Evolutionary conservation across 1,140 invertebrate species (phyloP), one percentile per base, ranked within the genome.

Genomic region (Dermatophagoides farinae): DNA sequence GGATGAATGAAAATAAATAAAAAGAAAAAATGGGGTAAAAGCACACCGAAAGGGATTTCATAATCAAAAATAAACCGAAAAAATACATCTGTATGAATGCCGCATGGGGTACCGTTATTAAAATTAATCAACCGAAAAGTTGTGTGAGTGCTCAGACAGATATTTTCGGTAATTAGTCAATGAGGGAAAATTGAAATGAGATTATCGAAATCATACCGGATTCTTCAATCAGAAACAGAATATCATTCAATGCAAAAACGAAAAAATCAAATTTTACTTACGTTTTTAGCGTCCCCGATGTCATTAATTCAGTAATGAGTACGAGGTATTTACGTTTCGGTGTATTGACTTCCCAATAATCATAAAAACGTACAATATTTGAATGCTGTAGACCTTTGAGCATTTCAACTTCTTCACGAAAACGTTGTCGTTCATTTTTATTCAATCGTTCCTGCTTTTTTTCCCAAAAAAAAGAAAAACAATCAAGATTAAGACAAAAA

Each of bases 301-400:
- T 89, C 95, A 99, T 98, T 44, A 99, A 80, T 75, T 99, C 96
- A 25, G 96, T 99, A 67, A 99, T 93, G 65, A 99, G 79, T 60
- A 99, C 92, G 70, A 99, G 95, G 71, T 93, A 95, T 76, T 93
- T 96, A 70, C 86, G 82, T 74, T 89, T 88, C 25, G 83, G 82
- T 43, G 70, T 63, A 41, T 82, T 82, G 50, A 90, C 85, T 75
- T 98, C 93, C 92, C 93, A 99, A 72, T 96, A 98, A 73, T 98
- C 96, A 76, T 96, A 98, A 76, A 98, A 99, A 47, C 93, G 78
- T 60, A 99, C 93, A 70, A 99, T 99, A 75, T 99, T 98, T 38
- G 93, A 91, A 77, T 99, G 95, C 71, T 98, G 93, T 16, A 99
- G 77, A 66, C 93, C 92, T 76, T 99, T 98, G 63, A 99, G 75